Conservation (phyloP, 2,113 vertebrate species). For the Delphinapterus leucas region DNA sequence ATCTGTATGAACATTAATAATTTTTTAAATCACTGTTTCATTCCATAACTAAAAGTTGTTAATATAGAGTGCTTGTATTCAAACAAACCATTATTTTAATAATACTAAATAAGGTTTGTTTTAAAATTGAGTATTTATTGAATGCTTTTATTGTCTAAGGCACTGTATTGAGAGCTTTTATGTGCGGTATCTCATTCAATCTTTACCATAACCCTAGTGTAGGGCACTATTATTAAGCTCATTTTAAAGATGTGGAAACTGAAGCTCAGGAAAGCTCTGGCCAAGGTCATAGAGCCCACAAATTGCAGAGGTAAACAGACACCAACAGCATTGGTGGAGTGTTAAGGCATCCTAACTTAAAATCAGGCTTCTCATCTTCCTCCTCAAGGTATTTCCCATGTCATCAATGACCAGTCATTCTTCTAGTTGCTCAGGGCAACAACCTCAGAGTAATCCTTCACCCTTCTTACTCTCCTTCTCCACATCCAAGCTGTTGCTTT, state of each 20-base stretch:
- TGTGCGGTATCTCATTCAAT: not conserved
- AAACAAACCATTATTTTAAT: conserved; percentile 21
- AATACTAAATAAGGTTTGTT: not conserved
- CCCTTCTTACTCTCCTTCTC: not conserved
- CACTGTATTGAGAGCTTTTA: not conserved
- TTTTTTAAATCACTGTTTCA: not conserved
- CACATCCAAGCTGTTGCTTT: not conserved
- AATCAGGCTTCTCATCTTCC: not conserved
- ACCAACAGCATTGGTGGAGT: not conserved
- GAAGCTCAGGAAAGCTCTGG: not conserved
- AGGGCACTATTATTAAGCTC: not conserved
- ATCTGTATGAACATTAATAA: conserved; percentile 7
- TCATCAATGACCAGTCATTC: not conserved
- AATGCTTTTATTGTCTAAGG: not conserved
- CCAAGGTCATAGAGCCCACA: not conserved
- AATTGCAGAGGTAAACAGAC: not conserved
- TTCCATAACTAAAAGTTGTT: not conserved
- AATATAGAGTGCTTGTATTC: conserved; percentile 14
- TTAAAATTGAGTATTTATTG: conserved; percentile 31
- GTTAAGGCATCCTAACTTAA: not conserved
- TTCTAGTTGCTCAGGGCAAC: not conserved
- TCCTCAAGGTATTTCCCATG: not conserved
- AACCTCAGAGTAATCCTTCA: not conserved
- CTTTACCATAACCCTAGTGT: not conserved
- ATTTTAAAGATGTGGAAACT: conserved; percentile 28